phyloP scores from a whole-genome alignment of 2,113 vertebrate genomes.

The Athene cunicularia region DNA sequence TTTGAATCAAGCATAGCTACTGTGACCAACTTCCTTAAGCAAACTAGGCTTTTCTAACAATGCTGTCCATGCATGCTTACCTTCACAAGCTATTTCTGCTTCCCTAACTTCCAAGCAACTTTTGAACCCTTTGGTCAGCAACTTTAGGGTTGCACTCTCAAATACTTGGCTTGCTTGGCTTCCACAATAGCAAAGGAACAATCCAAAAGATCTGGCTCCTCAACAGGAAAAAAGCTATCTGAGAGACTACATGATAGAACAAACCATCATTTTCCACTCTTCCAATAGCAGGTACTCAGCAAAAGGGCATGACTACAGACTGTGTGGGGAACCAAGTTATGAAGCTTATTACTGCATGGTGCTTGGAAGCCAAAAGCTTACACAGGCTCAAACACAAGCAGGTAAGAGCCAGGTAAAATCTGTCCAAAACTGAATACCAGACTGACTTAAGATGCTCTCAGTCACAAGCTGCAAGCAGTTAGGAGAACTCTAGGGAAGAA shows the following conservation, averaged over 20 bases:
- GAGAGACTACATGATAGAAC: neutral
- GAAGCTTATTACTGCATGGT: neutral
- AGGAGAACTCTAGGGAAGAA: neutral
- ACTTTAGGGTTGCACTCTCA: too few relatives aligned
- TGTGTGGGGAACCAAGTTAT: neutral
- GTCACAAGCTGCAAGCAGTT: neutral
- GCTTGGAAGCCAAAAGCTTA: neutral
- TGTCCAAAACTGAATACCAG: neutral
- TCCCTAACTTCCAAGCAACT: neutral
- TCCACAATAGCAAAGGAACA: neutral
- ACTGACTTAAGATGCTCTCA: neutral
- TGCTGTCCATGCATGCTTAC: neutral
- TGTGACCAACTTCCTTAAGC: neutral
- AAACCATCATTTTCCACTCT: neutral
- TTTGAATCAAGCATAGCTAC: neutral
- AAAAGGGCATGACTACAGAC: neutral
- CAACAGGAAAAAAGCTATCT: neutral
- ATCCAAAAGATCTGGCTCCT: neutral
- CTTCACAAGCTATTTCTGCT: neutral
- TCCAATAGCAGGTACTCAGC: neutral
- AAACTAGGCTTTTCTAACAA: neutral
- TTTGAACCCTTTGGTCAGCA: neutral
- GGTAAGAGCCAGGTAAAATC: neutral
- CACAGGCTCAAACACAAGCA: neutral
- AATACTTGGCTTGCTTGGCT: neutral